A percentile compares a stretch with the other conserved stretches of the same genome.
phyloP scores from a whole-genome alignment of 2,888 invertebrate genomes.

The Timema podura region DNA sequence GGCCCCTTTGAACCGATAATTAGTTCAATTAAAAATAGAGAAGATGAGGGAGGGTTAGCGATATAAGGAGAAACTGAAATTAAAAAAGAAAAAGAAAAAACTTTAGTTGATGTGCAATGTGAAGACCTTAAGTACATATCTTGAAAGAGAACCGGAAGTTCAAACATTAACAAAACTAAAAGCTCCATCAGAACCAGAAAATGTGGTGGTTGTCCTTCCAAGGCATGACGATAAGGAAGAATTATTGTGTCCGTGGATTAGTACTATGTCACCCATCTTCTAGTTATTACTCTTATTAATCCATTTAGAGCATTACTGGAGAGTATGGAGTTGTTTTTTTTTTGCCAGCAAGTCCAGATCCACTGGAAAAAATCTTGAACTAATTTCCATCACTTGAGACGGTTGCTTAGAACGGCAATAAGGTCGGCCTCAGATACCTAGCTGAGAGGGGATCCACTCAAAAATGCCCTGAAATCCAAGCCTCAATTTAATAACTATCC shows the following conservation, averaged over 20 bases:
- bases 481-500: neutral
- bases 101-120: too few species aligned
- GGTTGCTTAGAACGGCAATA: neutral
- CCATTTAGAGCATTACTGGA: neutral
- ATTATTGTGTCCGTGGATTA: neutral
- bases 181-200: neutral
- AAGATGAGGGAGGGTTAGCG: too few species aligned
- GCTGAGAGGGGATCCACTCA: too few species aligned
- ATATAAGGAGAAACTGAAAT: too few species aligned
- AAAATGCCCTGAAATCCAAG: too few species aligned
- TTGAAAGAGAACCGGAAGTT: neutral
- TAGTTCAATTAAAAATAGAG: too few species aligned
- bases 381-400: neutral
- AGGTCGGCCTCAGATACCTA: too few species aligned
- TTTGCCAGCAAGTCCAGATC: neutral
- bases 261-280: neutral
- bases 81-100: too few species aligned
- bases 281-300: neutral
- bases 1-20: too few species aligned
- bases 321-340: neutral
- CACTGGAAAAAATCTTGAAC: neutral
- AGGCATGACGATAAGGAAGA: neutral
- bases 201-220: neutral
- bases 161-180: too few species aligned
- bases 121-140: too few species aligned